These are phyloP conservation scores for Ephialtes manifestator DNA, from an alignment of 2,888 invertebrate genomes.

Conservation along the genomic window DNA sequence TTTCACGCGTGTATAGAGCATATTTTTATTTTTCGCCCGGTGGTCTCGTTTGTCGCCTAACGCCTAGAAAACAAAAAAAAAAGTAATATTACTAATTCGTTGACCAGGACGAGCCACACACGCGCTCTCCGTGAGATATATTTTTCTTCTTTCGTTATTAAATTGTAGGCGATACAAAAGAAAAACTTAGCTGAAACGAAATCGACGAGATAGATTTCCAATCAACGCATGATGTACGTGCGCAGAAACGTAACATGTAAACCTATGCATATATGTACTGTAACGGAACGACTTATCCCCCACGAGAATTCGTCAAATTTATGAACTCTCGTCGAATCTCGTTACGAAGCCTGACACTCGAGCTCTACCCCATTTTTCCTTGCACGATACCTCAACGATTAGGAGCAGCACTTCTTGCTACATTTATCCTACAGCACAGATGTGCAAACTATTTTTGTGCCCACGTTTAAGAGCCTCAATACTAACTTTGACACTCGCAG, in stretches of 20 bases:
- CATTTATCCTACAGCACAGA: no score
- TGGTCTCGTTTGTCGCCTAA: slow-evolving; percentile 57
- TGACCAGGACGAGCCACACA: slow-evolving; percentile 32
- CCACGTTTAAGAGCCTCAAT: no score
- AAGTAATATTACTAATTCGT: slow-evolving; percentile 52
- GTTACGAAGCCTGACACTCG: no score
- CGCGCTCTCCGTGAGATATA: slow-evolving; percentile 23
- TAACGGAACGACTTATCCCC: no score
- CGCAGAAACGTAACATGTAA: slow-evolving; percentile 51
- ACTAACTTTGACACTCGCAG: no score
- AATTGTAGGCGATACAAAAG: slow-evolving; percentile 31
- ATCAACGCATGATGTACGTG: slow-evolving; percentile 40
- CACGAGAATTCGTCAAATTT: no score
- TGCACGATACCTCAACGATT: no score
- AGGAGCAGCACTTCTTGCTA: no score
- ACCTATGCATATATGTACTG: slow-evolving; percentile 50
- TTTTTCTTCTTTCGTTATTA: slow-evolving; percentile 31
- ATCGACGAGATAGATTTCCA: slow-evolving; percentile 26
- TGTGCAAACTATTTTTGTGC: no score
- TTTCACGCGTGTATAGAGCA: slow-evolving; percentile 48
- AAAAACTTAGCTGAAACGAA: slow-evolving; percentile 32
- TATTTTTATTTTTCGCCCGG: slow-evolving; percentile 38
- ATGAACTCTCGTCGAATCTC: no score
- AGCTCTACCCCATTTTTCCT: no score
- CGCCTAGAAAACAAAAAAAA: slow-evolving; percentile 50